Base-by-base conservation (phyloP, 1,140 invertebrate genomes). In the Drosophila melanica region DNA sequence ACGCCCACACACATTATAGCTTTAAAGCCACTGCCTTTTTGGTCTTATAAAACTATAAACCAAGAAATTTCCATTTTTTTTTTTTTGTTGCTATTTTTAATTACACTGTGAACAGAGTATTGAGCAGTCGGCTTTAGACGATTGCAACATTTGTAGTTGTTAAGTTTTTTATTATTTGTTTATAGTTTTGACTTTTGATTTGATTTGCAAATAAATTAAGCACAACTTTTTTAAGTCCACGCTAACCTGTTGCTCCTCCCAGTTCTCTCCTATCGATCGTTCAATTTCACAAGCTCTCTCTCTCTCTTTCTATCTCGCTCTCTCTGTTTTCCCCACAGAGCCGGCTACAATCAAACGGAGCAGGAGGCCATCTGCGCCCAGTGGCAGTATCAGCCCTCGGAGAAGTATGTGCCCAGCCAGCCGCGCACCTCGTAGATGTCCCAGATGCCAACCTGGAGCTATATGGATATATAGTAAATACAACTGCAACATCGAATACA, bases 321-420 rank as follows among this genome's bases (percentile, higher is more conserved):
- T 44, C 14, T 2, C 9, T 62, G 14, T 23, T 16, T 68, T 1
- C 1, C 57, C 50, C 42, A 16, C 70, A 92, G 90, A 64, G 94
- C 93, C 79, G 94, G 94, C 9, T 95, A 94, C 57, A 93, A 92
- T 44, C 92, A 94, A 78, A 92, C 93, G 30, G 93, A 93, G 66
- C 93, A 93, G 27, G 93, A 93, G 69, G 92, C 86, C 58, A 81
- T 95, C 12, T 95, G 94, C 66, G 93, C 94, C 3, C 93, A 94
- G 75, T 95, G 93, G 93, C 93, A 94, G 74, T 95, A 94, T 75
- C 93, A 93, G 67, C 94, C 94, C 4, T 95, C 94, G 20, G 94
- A 94, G 72, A 95, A 95, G 79, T 95, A 95, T 70, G 87, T 91
- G 64, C 90, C 90, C 63, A 91, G 90, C 68, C 84, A 89, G 77